Percentiles rank a stretch among this genome's conserved stretches.
These are phyloP conservation scores for Heliconius himera DNA, from an alignment of 1,140 invertebrate species.

Conservation along the genomic window DNA sequence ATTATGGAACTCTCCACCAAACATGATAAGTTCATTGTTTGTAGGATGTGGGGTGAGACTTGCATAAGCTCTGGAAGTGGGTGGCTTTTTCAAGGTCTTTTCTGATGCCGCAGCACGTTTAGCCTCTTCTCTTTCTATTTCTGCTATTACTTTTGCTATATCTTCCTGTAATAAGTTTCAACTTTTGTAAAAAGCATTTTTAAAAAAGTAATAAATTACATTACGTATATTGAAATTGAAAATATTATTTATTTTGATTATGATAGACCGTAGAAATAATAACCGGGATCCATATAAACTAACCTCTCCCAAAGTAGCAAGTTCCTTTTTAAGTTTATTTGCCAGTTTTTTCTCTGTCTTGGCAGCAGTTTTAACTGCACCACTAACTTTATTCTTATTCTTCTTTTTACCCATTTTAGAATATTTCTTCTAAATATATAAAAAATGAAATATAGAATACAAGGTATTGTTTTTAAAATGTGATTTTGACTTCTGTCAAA, in stretches of 20 bases:
- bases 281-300: conserved; percentile 46
- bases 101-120: conserved; percentile 87
- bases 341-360: conserved; percentile 95
- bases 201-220: background rate
- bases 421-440: conserved; percentile 7
- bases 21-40: conserved; percentile 93
- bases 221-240: too few species aligned
- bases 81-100: conserved; percentile 84
- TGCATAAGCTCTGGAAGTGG: conserved; percentile 90
- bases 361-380: conserved; percentile 91
- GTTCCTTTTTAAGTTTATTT: conserved; percentile 91
- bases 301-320: conserved; percentile 92
- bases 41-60: conserved; percentile 90
- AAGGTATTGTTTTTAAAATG: conserved; percentile 9
- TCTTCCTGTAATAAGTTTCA: conserved; percentile 86
- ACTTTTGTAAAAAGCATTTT: conserved; percentile 31
- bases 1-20: conserved; percentile 96
- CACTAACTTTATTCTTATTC: conserved; percentile 93
- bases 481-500: conserved; percentile 5
- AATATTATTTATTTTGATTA: background rate
- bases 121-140: conserved; percentile 91
- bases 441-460: background rate
- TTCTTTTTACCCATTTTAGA: conserved; percentile 93
- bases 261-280: background rate
- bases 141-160: conserved; percentile 90